phyloP scores from a whole-genome alignment of 2,797 vertebrate species.

The Podargus strigoides region DNA sequence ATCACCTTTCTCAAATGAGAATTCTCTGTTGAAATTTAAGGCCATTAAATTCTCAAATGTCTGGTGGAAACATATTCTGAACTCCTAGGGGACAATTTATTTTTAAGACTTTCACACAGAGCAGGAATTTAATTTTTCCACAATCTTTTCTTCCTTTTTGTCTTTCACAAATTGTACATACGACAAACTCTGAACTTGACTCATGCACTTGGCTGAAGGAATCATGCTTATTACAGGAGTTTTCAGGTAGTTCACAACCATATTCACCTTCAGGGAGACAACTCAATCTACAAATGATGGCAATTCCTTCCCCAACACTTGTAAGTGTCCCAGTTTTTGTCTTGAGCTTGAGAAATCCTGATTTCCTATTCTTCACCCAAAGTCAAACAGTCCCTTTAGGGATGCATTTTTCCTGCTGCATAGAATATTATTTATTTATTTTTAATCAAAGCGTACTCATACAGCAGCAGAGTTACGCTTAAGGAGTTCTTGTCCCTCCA shows the following conservation, averaged over 20 bases:
- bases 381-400: not conserved
- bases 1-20: not conserved
- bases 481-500: not conserved
- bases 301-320: not conserved
- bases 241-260: not conserved
- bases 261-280: not conserved
- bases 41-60: not conserved
- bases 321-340: not conserved
- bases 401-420: not conserved
- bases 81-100: not conserved
- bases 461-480: not conserved
- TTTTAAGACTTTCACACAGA: not conserved
- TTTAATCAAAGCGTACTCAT: not conserved
- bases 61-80: not conserved
- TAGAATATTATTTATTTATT: not conserved
- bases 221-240: not conserved
- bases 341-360: not conserved
- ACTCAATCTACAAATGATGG: not conserved
- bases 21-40: not conserved
- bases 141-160: not conserved
- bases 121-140: not conserved
- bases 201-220: not conserved
- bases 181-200: not conserved
- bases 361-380: not conserved
- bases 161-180: not conserved